Conservation (phyloP, 2,113 vertebrate genomes). For the Rhinoptilus africanus region DNA sequence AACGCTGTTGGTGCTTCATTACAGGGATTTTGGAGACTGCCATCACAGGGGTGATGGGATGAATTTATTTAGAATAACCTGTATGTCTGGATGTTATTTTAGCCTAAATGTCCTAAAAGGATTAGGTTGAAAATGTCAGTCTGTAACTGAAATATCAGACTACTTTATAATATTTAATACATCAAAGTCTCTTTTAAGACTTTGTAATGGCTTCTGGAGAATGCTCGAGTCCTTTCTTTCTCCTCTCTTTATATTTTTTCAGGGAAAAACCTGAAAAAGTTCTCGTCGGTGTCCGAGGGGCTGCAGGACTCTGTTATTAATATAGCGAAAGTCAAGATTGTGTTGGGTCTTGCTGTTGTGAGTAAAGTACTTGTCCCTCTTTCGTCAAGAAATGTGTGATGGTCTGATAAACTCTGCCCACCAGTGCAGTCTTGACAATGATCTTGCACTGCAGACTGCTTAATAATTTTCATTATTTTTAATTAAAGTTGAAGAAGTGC, state of each 20-base stretch:
- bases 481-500: slow-evolving; percentile 93
- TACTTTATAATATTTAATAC: background rate
- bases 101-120: background rate
- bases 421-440: slow-evolving; percentile 75
- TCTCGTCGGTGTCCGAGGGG: background rate
- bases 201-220: background rate
- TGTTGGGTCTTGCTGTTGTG: background rate
- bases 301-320: background rate
- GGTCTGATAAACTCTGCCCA: slow-evolving; percentile 66
- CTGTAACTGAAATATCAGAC: background rate
- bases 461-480: slow-evolving; percentile 91
- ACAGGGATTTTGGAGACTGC: background rate
- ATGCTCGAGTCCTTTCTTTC: background rate
- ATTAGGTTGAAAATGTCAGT: background rate
- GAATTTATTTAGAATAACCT: background rate
- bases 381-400: slow-evolving; percentile 38
- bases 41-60: too few relatives aligned
- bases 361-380: slow-evolving; percentile 4
- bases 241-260: background rate
- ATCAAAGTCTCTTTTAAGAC: background rate
- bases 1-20: fast-evolving
- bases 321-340: background rate
- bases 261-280: slow-evolving; percentile 3
- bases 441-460: slow-evolving; percentile 80
- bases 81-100: background rate